These are phyloP conservation scores for Corythoichthys intestinalis DNA, from an alignment of 2,113 vertebrate genomes.

Conservation along the genomic window DNA sequence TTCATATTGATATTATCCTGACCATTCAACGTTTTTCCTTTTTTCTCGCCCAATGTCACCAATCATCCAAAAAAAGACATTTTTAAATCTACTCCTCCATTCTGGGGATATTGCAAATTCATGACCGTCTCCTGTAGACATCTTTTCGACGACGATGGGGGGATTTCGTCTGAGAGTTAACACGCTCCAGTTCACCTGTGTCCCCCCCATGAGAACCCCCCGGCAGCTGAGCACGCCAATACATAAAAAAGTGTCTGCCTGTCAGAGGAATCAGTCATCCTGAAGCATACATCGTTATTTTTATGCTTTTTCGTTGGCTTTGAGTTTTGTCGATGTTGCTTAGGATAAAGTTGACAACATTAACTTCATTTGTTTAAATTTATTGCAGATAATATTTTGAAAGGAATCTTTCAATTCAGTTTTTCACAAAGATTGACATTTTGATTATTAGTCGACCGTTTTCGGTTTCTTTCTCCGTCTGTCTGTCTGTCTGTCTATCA, in stretches of 20 bases:
- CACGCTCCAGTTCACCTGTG: conserved; percentile 68
- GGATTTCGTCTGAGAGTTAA: conserved; percentile 59
- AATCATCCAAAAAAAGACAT: not conserved
- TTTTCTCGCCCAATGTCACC: too few relatives aligned
- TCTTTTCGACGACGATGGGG: conserved; percentile 45
- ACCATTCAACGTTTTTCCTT: too few relatives aligned
- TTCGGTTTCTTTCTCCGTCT: too few relatives aligned
- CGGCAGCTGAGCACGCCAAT: conserved; percentile 43
- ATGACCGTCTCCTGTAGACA: conserved; percentile 18
- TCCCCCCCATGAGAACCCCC: conserved; percentile 46
- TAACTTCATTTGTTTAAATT: too few relatives aligned
- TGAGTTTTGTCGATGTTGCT: not conserved
- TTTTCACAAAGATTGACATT: too few relatives aligned
- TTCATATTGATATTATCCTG: too few relatives aligned
- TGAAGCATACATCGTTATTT: conserved; percentile 6
- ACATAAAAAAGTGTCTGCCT: conserved; percentile 32
- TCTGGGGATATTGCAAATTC: not conserved
- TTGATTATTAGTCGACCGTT: too few relatives aligned
- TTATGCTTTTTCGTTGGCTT: not conserved
- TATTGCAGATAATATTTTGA: too few relatives aligned
- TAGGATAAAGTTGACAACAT: too few relatives aligned
- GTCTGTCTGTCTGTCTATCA: too few relatives aligned
- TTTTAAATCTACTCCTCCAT: not conserved
- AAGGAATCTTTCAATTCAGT: too few relatives aligned
- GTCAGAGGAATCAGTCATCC: conserved; percentile 53